These are phyloP conservation scores for Ditylenchus dipsaci DNA, from an alignment of 1,140 invertebrate species.

Conservation along the genomic window DNA sequence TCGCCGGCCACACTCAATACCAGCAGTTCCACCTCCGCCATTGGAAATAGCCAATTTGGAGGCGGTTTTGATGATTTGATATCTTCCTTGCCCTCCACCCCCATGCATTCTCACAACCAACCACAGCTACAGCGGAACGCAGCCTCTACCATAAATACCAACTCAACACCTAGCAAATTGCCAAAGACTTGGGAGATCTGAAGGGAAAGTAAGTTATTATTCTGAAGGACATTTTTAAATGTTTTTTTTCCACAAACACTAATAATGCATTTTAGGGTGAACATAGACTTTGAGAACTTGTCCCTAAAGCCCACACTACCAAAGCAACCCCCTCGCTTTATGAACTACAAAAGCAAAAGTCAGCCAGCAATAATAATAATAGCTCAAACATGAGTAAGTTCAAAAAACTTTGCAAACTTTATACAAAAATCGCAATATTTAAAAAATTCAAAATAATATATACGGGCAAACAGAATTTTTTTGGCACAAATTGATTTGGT, in stretches of 20 bases:
- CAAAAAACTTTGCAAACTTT: background rate
- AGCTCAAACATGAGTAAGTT: background rate
- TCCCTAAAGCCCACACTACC: constrained; percentile 16
- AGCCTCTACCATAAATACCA: background rate
- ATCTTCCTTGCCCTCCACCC: background rate
- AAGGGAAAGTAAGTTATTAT: constrained; percentile 22
- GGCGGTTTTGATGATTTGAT: background rate
- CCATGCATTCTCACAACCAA: background rate
- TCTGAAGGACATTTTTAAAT: background rate
- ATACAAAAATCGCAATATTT: no score
- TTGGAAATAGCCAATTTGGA: background rate
- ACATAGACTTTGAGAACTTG: constrained; percentile 33
- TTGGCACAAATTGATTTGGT: no score
- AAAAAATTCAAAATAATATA: no score
- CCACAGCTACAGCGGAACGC: background rate
- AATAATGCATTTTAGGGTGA: constrained; percentile 21
- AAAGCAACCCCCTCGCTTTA: constrained; percentile 28
- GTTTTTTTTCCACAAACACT: background rate
- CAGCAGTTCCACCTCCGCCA: background rate
- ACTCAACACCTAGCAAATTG: background rate
- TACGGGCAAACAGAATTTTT: no score
- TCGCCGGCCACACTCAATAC: background rate
- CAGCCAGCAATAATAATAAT: background rate
- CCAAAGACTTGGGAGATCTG: constrained; percentile 25
- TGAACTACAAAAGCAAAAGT: constrained; percentile 20